Percentiles rank a stretch among this genome's conserved stretches.
These are phyloP conservation scores for Epinephelus fuscoguttatus DNA, from an alignment of 2,113 vertebrate species.

Conservation along the genomic window DNA sequence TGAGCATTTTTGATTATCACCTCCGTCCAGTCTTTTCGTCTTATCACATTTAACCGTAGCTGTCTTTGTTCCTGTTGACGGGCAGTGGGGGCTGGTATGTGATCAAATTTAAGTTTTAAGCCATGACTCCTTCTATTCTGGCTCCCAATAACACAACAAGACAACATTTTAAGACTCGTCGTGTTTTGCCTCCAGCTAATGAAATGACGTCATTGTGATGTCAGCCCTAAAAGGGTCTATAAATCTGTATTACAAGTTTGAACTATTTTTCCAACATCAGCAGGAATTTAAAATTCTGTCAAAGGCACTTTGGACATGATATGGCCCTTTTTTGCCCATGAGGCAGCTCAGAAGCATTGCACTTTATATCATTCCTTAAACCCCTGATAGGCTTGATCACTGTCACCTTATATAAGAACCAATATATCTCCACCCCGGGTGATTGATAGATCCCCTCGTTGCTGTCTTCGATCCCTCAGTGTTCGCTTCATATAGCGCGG, in stretches of 20 bases:
- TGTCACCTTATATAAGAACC: slow-evolving; percentile 49
- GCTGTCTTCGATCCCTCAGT: slow-evolving; percentile 43
- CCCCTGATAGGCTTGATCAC: slow-evolving; percentile 47
- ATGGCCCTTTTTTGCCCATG: slow-evolving; percentile 7
- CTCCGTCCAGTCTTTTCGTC: too few species aligned
- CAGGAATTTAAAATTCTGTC: slow-evolving; percentile 16
- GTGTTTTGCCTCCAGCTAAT: too few species aligned
- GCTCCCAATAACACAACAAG: too few species aligned
- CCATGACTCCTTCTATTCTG: too few species aligned
- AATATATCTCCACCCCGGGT: slow-evolving; percentile 31
- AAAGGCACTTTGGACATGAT: not conserved
- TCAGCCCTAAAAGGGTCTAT: too few species aligned
- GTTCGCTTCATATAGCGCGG: not conserved
- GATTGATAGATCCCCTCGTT: slow-evolving; percentile 58
- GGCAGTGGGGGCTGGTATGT: too few species aligned
- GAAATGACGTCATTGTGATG: too few species aligned
- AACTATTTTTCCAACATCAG: slow-evolving; percentile 16
- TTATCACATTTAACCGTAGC: too few species aligned
- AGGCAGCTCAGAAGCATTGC: slow-evolving; percentile 11
- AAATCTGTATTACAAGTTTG: not conserved
- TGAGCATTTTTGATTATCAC: too few species aligned
- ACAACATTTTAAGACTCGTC: too few species aligned
- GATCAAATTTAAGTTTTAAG: too few species aligned
- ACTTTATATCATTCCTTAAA: slow-evolving; percentile 46
- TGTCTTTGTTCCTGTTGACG: too few species aligned